phyloP scores from a whole-genome alignment of 2,113 vertebrate species.

The Puntigrus tetrazona region DNA sequence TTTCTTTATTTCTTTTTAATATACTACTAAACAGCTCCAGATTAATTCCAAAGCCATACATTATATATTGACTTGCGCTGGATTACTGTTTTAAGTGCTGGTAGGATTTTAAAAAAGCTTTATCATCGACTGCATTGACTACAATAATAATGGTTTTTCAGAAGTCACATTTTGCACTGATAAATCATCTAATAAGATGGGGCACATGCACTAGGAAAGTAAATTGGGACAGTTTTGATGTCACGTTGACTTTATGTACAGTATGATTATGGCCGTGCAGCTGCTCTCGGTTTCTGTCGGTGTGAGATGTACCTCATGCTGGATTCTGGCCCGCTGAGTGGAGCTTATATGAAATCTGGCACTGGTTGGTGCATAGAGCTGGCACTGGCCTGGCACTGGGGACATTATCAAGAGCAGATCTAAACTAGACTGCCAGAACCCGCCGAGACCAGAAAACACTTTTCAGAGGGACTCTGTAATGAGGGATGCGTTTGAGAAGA shows the following conservation, averaged over 20 bases:
- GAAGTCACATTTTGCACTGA: neutral
- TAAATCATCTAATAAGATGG: neutral
- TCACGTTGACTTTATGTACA: slow-evolving; percentile 5
- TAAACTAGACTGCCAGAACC: slow-evolving; percentile 24
- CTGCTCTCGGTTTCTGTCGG: neutral
- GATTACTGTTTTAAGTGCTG: too few species aligned
- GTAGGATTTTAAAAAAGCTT: neutral
- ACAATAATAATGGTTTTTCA: neutral
- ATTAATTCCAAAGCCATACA: neutral
- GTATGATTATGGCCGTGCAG: neutral
- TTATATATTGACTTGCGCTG: neutral
- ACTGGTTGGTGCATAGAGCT: neutral
- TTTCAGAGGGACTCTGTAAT: slow-evolving; percentile 26
- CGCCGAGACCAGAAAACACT: neutral
- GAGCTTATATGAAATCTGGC: neutral
- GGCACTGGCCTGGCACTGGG: slow-evolving; percentile 13
- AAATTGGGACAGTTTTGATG: neutral
- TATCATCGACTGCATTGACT: neutral
- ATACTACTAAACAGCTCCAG: too few species aligned
- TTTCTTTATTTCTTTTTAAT: too few species aligned
- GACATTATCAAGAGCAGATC: slow-evolving; percentile 38
- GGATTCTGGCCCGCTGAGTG: slow-evolving; percentile 12
- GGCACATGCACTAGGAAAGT: neutral
- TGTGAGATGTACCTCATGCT: neutral
- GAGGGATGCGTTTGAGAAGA: neutral